Evolutionary conservation across 2,113 vertebrate genomes (phyloP).

Genomic region (Ictalurus punctatus): DNA sequence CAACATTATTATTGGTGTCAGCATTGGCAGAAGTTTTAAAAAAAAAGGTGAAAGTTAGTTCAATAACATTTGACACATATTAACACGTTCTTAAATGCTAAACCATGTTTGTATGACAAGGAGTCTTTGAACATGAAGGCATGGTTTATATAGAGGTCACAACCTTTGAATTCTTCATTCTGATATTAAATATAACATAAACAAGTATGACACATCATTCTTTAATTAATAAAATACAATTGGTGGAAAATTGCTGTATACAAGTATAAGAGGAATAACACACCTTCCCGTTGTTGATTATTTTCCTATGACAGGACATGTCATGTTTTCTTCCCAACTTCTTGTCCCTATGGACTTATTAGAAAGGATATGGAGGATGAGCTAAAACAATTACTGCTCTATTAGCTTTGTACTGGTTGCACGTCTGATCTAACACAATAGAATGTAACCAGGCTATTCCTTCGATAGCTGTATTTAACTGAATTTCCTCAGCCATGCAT

Average conservation of each 20-base stretch:
- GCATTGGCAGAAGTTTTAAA: neutral
- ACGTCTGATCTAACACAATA: slow-evolving; percentile 72
- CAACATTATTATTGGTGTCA: neutral
- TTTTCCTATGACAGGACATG: neutral
- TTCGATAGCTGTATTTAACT: slow-evolving; percentile 74
- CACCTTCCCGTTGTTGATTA: neutral
- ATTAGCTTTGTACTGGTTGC: slow-evolving; percentile 73
- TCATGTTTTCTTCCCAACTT: neutral
- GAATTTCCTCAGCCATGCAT: slow-evolving; percentile 72
- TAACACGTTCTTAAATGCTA: no score
- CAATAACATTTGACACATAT: neutral
- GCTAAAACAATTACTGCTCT: slow-evolving; percentile 73
- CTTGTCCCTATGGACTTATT: neutral
- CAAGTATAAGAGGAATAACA: neutral
- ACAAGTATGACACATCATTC: neutral
- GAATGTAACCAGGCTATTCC: slow-evolving; percentile 73
- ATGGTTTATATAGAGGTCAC: no score
- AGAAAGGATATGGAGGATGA: slow-evolving; percentile 9
- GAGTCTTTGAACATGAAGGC: no score
- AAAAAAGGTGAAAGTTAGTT: neutral
- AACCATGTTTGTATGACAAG: no score
- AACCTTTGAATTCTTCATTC: neutral
- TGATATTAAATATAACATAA: neutral
- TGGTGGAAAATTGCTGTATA: neutral
- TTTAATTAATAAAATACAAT: neutral